phyloP scores from a whole-genome alignment of 2,888 invertebrate genomes.

The Anaspis maculata region DNA sequence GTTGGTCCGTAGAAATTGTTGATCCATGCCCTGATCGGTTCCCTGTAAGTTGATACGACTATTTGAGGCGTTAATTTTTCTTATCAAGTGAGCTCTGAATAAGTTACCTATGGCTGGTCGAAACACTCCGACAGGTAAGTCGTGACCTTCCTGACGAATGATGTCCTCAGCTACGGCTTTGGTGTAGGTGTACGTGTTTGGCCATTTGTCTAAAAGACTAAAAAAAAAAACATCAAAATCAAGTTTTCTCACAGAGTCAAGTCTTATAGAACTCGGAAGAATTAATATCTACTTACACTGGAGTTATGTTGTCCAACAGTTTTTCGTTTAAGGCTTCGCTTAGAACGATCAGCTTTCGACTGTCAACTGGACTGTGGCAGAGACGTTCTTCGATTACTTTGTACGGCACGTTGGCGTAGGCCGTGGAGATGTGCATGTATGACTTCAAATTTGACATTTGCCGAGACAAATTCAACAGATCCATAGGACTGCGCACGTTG shows the following conservation, averaged over 20 bases:
- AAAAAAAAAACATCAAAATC: conserved; percentile 24
- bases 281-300: conserved; percentile 52
- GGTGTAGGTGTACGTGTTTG: conserved; percentile 87
- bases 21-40: conserved; percentile 77
- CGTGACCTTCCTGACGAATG: conserved; percentile 54
- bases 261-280: too few species aligned
- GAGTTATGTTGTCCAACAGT: conserved; percentile 47
- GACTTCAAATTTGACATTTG: conserved; percentile 56
- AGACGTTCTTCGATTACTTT: conserved; percentile 46
- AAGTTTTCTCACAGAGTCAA: too few species aligned
- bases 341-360: conserved; percentile 44
- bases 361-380: conserved; percentile 47
- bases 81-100: not conserved
- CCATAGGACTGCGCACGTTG: conserved; percentile 62
- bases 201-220: conserved; percentile 63
- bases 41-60: conserved; percentile 61
- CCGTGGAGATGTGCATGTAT: conserved; percentile 52
- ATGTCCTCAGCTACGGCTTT: conserved; percentile 82
- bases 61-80: not conserved
- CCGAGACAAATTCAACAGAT: conserved; percentile 56
- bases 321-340: conserved; percentile 47
- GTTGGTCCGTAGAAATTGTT: conserved; percentile 89
- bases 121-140: conserved; percentile 74
- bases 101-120: conserved; percentile 73
- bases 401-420: conserved; percentile 46